Evolutionary conservation across 2,888 invertebrate genomes (phyloP).

Genomic region (Callyntrura sp.): DNA sequence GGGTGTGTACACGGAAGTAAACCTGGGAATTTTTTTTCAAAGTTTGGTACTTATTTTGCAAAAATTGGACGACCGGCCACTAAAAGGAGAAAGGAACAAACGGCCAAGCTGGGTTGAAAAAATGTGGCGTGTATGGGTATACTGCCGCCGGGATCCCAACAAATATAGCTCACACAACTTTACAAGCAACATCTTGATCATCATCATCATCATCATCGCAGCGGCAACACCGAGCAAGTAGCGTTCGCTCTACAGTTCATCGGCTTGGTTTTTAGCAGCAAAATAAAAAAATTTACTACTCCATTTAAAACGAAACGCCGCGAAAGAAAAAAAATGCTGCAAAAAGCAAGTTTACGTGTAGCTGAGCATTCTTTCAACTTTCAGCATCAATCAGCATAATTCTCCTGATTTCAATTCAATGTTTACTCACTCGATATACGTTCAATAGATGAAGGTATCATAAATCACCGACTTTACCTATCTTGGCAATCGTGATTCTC

Average conservation of each 20-base stretch:
- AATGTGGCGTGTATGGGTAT: too few relatives aligned
- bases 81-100: too few relatives aligned
- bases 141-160: background rate
- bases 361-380: background rate
- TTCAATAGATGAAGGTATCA: background rate
- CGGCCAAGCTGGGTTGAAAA: too few relatives aligned
- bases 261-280: slow-evolving; percentile 41
- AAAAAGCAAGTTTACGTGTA: background rate
- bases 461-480: slow-evolving; percentile 21
- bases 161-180: slow-evolving; percentile 6
- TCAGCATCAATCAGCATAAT: background rate
- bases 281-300: slow-evolving; percentile 3
- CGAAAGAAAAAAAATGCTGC: background rate
- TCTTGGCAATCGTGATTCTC: background rate
- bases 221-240: background rate
- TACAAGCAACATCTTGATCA: background rate
- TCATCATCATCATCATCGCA: background rate
- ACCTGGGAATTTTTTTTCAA: too few relatives aligned
- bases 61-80: too few relatives aligned
- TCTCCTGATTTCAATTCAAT: slow-evolving; percentile 16
- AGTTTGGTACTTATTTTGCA: too few relatives aligned
- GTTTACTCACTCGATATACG: background rate
- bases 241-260: slow-evolving; percentile 46
- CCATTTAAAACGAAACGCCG: background rate
- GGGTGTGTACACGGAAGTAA: too few relatives aligned